Evolutionary conservation across 2,888 invertebrate genomes (phyloP).

Genomic region (Dendrolimus pini): DNA sequence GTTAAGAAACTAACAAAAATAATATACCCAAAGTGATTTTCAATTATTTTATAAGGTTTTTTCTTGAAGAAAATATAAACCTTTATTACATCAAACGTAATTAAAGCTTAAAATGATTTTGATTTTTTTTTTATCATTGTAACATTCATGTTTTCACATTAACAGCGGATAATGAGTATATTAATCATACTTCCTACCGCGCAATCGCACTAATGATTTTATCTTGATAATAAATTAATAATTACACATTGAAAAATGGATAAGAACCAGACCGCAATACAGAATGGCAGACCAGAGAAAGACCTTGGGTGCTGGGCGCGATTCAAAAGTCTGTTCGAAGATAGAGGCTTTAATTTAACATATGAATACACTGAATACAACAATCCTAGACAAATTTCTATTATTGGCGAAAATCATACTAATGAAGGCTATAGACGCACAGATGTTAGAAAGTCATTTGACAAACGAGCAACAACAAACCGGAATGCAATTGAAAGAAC

Average conservation of each 20-base stretch:
- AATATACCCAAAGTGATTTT: no score
- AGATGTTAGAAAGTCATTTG: conserved; percentile 31
- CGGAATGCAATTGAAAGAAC: neutral
- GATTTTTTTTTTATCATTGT: neutral
- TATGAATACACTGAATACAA: conserved; percentile 41
- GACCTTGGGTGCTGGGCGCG: conserved; percentile 53
- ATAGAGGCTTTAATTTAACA: conserved; percentile 62
- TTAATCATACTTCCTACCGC: conserved; percentile 11
- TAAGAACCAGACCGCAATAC: conserved; percentile 13
- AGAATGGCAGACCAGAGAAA: conserved; percentile 16
- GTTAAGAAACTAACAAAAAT: no score
- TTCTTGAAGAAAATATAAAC: no score
- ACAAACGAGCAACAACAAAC: conserved; percentile 10
- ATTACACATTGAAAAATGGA: conserved; percentile 18
- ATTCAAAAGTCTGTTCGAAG: conserved; percentile 59
- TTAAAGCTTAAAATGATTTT: no score
- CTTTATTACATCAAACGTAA: no score
- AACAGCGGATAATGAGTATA: conserved; percentile 16
- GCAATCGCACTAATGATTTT: neutral
- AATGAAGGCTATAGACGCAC: conserved; percentile 42
- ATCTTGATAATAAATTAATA: neutral
- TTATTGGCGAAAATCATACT: conserved; percentile 29
- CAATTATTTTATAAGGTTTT: no score
- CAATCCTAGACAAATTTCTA: conserved; percentile 19
- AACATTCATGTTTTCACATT: neutral